Conservation (phyloP, 2,888 invertebrate genomes). For the Dicyrtomina minuta region DNA sequence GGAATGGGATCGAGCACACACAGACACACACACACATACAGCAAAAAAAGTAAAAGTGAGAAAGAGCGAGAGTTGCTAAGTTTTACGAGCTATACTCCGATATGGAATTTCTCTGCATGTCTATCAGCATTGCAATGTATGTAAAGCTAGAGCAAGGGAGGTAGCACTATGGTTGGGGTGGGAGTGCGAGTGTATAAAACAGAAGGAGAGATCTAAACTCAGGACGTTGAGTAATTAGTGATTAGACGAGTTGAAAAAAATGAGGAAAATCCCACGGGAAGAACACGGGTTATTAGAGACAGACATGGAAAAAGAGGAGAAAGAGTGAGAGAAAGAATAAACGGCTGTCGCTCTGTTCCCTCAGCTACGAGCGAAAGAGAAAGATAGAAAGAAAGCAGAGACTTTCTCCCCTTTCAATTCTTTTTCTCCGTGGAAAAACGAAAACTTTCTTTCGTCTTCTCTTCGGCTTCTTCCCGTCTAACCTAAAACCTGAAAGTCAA, state of each 20-base stretch:
- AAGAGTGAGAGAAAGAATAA: too few relatives aligned
- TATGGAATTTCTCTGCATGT: too few relatives aligned
- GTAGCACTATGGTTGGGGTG: too few relatives aligned
- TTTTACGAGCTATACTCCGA: too few relatives aligned
- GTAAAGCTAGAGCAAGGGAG: too few relatives aligned
- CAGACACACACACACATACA: neutral
- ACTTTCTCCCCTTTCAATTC: neutral
- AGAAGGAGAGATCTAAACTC: conserved; percentile 10
- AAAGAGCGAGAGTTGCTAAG: too few relatives aligned
- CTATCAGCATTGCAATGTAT: too few relatives aligned
- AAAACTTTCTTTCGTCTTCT: neutral
- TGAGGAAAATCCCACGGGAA: conserved; percentile 16
- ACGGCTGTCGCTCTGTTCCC: too few relatives aligned
- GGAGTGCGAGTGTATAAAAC: too few relatives aligned
- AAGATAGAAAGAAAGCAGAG: neutral
- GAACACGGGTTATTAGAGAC: conserved; percentile 21
- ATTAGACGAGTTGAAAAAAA: conserved; percentile 31
- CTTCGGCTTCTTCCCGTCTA: neutral
- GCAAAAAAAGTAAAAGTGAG: too few relatives aligned
- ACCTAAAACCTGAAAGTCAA: conserved; percentile 4
- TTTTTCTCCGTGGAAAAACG: neutral
- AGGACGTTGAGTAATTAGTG: conserved; percentile 27
- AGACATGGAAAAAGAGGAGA: too few relatives aligned
- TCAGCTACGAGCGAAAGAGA: too few relatives aligned
- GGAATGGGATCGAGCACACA: neutral